phyloP scores from a whole-genome alignment of 2,797 vertebrate genomes.

The Acrocephalus scirpaceus region DNA sequence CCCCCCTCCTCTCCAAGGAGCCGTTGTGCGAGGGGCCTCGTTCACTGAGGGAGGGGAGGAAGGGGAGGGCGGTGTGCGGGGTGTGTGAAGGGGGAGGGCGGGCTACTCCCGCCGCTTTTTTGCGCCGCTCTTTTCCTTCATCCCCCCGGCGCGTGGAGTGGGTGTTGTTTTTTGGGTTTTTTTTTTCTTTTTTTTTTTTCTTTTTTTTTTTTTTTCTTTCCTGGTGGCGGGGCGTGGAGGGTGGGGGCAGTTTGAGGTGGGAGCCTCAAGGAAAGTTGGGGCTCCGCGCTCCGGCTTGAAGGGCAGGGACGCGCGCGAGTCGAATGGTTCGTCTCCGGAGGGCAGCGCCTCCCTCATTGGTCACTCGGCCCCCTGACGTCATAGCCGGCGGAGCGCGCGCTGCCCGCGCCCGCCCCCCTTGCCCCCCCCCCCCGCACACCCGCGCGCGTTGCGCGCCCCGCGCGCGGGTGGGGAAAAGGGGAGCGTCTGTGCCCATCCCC shows the following conservation, averaged over 20 bases:
- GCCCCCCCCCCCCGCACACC: too few species aligned
- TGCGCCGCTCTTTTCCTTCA: slow-evolving; percentile 65
- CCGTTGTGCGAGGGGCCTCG: slow-evolving; percentile 67
- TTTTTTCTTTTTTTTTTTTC: neutral
- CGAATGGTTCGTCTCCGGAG: slow-evolving; percentile 98
- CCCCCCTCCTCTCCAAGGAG: slow-evolving; percentile 8
- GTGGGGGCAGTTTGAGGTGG: neutral
- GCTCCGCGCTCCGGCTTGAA: slow-evolving; percentile 85
- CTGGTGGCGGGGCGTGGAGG: slow-evolving; percentile 17
- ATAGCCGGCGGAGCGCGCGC: slow-evolving; percentile 77
- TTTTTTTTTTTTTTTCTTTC: neutral
- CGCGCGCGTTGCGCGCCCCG: neutral
- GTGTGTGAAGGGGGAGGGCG: slow-evolving; percentile 72
- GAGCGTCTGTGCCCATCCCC: neutral
- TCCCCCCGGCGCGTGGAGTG: slow-evolving; percentile 67
- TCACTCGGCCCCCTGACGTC: slow-evolving; percentile 92
- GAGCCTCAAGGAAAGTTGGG: neutral
- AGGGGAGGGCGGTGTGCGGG: slow-evolving; percentile 74
- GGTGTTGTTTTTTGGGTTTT: neutral
- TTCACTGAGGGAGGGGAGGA: slow-evolving; percentile 68
- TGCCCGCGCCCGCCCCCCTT: slow-evolving; percentile 22
- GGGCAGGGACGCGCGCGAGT: slow-evolving; percentile 92
- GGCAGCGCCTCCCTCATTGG: slow-evolving; percentile 97
- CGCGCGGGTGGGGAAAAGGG: neutral
- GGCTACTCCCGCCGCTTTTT: slow-evolving; percentile 69